phyloP scores from a whole-genome alignment of 2,113 vertebrate species.

The Cebidichthys violaceus region DNA sequence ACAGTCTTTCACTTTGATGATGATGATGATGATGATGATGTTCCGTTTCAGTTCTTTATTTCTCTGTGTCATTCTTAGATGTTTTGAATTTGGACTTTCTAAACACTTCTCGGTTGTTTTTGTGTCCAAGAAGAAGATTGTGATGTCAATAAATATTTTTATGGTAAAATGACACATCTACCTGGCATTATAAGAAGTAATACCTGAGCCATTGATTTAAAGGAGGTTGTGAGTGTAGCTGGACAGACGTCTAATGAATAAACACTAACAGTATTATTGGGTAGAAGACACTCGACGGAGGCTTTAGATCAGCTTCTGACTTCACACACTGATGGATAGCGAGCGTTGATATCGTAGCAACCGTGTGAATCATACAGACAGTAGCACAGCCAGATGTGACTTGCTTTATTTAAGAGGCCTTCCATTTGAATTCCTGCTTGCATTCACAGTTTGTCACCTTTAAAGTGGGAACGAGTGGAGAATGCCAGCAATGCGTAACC shows the following conservation, averaged over 20 bases:
- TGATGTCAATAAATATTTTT: constrained; percentile 82
- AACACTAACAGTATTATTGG: not conserved
- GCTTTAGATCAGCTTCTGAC: not conserved
- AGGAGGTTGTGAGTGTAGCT: not conserved
- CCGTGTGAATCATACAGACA: constrained; percentile 19
- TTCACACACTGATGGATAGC: not conserved
- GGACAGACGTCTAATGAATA: not conserved
- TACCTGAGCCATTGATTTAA: not conserved
- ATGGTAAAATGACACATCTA: constrained; percentile 59
- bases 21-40: constrained; percentile 13
- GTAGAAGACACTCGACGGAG: not conserved
- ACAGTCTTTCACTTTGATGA: constrained; percentile 48
- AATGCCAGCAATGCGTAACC: constrained; percentile 76
- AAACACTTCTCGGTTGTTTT: constrained; percentile 54
- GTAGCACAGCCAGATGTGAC: constrained; percentile 58
- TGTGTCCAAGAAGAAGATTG: constrained; percentile 57
- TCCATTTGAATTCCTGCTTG: constrained; percentile 74
- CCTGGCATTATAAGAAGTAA: not conserved
- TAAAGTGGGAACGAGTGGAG: constrained; percentile 77
- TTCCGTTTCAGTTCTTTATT: constrained; percentile 51
- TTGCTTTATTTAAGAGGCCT: constrained; percentile 63
- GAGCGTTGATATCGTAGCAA: constrained; percentile 10
- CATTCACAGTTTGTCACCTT: constrained; percentile 83
- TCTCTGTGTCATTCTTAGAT: constrained; percentile 46
- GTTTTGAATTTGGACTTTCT: constrained; percentile 64